Conservation (phyloP, 92 coral and sea anemone species). For the Palythoa caribaeorum region DNA sequence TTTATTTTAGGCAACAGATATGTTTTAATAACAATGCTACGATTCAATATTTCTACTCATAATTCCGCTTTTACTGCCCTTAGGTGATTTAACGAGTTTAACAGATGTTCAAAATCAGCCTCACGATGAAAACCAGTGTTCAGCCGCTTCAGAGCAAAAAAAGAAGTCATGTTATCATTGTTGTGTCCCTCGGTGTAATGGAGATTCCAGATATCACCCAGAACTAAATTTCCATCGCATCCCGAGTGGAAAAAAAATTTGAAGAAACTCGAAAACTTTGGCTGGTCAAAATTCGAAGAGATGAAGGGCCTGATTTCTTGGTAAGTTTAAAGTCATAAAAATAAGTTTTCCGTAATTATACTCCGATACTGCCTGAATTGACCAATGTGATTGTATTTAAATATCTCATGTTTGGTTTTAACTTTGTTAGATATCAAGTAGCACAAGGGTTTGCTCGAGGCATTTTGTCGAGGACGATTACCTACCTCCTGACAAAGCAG, state of each 20-base stretch:
- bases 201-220: conserved; percentile 49
- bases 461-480: conserved; percentile 20
- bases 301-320: conserved; percentile 67
- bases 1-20: neutral
- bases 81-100: conserved; percentile 23
- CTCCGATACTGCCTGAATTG: conserved; percentile 29
- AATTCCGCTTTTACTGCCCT: conserved; percentile 20
- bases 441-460: conserved; percentile 22
- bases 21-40: neutral
- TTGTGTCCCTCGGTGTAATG: conserved; percentile 68
- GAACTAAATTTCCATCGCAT: conserved; percentile 55
- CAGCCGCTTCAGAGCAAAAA: conserved; percentile 17
- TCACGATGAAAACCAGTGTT: conserved; percentile 45
- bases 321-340: conserved; percentile 19
- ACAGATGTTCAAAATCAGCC: conserved; percentile 37
- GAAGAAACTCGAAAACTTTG: conserved; percentile 35
- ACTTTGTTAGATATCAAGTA: conserved; percentile 19
- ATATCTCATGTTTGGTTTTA: conserved; percentile 5
- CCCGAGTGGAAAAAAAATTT: conserved; percentile 40
- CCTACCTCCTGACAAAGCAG: conserved; percentile 11
- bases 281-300: conserved; percentile 61
- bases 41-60: conserved; percentile 26
- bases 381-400: neutral
- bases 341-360: neutral
- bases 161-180: conserved; percentile 66